These are phyloP conservation scores for Ranitomeya imitator DNA, from an alignment of 2,113 vertebrate species.

Conservation along the genomic window DNA sequence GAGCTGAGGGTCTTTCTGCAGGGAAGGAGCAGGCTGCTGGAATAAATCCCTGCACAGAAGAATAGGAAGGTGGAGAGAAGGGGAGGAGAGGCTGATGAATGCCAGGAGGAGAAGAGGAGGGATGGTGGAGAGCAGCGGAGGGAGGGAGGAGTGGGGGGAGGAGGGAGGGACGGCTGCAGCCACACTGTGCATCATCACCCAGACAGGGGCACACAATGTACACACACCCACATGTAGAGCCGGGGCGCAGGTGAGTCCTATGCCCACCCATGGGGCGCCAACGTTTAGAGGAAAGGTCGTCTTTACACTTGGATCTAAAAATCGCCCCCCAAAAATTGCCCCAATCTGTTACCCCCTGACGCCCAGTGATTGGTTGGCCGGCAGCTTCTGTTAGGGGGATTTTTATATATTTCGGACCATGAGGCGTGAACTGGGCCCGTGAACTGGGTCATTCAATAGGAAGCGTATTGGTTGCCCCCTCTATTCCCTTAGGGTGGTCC, in stretches of 20 bases:
- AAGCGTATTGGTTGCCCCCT: background rate
- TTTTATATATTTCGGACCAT: background rate
- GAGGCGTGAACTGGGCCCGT: too few relatives aligned
- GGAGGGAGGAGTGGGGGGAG: slow-evolving; percentile 2
- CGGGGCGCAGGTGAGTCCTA: background rate
- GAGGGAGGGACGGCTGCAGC: background rate
- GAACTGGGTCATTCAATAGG: too few relatives aligned
- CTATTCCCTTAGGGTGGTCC: too few relatives aligned
- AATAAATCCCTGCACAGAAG: slow-evolving; percentile 45
- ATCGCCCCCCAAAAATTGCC: too few relatives aligned
- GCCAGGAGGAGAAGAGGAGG: slow-evolving; percentile 54
- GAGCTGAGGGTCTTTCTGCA: slow-evolving; percentile 29
- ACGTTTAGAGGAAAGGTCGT: background rate
- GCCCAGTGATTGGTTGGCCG: too few relatives aligned
- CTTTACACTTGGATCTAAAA: too few relatives aligned
- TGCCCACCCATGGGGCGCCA: background rate
- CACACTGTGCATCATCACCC: slow-evolving; percentile 2
- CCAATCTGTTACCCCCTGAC: too few relatives aligned
- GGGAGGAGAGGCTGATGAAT: slow-evolving; percentile 29
- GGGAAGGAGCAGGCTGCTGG: slow-evolving; percentile 29
- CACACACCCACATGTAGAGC: background rate
- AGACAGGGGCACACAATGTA: slow-evolving; percentile 16
- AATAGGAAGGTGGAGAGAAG: slow-evolving; percentile 57
- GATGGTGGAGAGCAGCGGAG: background rate
- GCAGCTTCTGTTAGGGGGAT: too few relatives aligned